Conservation (phyloP, 2,113 vertebrate genomes). For the Myotis brandtii region DNA sequence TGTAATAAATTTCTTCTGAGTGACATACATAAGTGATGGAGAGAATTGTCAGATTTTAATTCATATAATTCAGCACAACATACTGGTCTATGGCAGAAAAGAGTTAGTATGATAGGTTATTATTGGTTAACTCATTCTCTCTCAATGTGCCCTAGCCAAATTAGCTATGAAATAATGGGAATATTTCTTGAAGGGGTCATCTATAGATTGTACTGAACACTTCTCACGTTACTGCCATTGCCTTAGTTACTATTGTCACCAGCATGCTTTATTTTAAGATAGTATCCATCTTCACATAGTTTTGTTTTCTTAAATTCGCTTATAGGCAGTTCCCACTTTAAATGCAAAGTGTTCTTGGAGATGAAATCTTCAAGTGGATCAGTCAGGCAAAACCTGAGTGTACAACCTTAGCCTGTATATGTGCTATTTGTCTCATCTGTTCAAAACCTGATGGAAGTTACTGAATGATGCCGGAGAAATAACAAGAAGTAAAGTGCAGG, state of each 20-base stretch:
- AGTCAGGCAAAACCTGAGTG: neutral
- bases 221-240: conserved; percentile 7
- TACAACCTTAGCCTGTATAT: fast-evolving
- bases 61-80: neutral
- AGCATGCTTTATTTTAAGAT: conserved; percentile 64
- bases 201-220: neutral
- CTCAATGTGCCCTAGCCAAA: neutral
- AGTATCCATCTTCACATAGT: conserved; percentile 23
- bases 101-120: neutral
- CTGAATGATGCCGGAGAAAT: neutral
- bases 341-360: neutral
- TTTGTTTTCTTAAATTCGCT: conserved; percentile 49
- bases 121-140: neutral
- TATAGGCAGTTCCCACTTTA: neutral
- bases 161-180: conserved; percentile 18
- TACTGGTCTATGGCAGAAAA: neutral
- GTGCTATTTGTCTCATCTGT: neutral
- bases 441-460: neutral
- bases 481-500: neutral
- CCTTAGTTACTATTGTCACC: conserved; percentile 72
- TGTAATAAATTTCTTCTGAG: neutral
- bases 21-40: neutral
- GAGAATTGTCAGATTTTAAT: neutral
- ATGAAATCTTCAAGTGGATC: neutral
- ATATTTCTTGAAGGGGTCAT: conserved; percentile 31